Evolutionary conservation across 2,113 vertebrate species (phyloP), one percentile per base, ranked within the genome.

Genomic region (Solenodon paradoxus): DNA sequence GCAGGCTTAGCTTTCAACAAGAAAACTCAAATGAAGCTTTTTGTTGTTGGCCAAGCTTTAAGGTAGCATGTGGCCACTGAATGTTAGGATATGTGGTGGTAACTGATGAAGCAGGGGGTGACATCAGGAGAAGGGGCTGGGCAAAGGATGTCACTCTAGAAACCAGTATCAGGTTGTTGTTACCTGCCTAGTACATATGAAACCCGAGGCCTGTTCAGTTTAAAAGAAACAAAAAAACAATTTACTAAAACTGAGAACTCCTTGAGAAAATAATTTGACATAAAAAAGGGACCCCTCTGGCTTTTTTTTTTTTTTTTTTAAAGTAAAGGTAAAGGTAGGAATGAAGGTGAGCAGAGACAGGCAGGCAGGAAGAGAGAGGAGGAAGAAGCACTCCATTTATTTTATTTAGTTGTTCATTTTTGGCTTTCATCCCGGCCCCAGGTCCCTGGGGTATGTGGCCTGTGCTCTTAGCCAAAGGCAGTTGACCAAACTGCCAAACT

Each of bases 71-170:
- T 75, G 98, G 98, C 89, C 66, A 95, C 84, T 74, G 85, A 96
- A 97, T 71, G 63, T 91, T 85, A 96, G 97, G 96, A 91, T 95
- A 95, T 63, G 71, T 59, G 28, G 35, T 45, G 47, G 72, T 59
- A 38, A 82, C 66, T 7, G 82, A 91, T 3, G 16, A 97, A 98
- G 97, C 97, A 98, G 98, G 97, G 97, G 97, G 98, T 45, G n/a
- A 74, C 69, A 95, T 75, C 81, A 28, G 38, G 26, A 80, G 97
- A 94, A 96, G 77, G 51, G 88, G 90, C 28, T 85, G 63, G 77
- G 85, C 88, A 96, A 90, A 94, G 68, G 68, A 92, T 74, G 20
- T 22, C 47, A 88, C 64, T 92, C 75, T 55, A 94, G 95, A 96
- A 94, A 95, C 55, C 38, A 19, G 63, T 53, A 24, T 74, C 47